These are phyloP conservation scores for Ceyx margarethae DNA, from an alignment of 2,113 vertebrate species.

Conservation along the genomic window DNA sequence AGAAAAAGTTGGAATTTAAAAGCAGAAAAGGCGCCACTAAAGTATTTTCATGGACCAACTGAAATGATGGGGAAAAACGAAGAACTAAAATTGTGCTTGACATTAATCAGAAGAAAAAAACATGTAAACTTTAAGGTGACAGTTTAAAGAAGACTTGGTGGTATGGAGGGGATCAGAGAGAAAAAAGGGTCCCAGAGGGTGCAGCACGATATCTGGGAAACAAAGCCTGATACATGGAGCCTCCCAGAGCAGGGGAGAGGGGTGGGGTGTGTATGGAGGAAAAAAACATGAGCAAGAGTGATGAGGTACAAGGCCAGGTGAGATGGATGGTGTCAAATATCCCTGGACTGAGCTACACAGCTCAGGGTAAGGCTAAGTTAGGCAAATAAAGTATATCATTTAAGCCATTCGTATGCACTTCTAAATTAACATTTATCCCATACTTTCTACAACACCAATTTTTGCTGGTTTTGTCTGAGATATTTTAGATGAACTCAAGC, in stretches of 20 bases:
- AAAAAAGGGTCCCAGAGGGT: background rate
- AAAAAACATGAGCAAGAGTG: accelerated
- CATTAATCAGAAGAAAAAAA: background rate
- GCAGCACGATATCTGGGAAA: background rate
- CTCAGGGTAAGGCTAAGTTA: background rate
- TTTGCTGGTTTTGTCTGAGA: background rate
- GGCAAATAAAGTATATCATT: background rate
- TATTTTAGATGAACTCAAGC: background rate
- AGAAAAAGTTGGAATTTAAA: conserved; percentile 28
- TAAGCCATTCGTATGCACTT: background rate
- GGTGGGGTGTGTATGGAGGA: background rate
- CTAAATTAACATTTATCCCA: background rate
- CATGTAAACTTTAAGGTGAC: background rate
- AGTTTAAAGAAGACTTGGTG: background rate
- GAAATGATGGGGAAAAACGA: background rate
- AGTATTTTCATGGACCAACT: background rate
- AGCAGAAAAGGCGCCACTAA: background rate
- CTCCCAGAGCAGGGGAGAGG: background rate
- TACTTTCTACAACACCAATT: background rate
- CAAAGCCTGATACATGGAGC: accelerated
- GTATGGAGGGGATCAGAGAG: background rate
- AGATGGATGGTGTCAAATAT: background rate
- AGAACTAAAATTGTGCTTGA: background rate
- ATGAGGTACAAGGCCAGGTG: background rate
- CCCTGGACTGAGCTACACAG: background rate